These are phyloP conservation scores for Urosaurus nigricauda DNA, from an alignment of 2,797 vertebrate genomes.

Conservation along the genomic window DNA sequence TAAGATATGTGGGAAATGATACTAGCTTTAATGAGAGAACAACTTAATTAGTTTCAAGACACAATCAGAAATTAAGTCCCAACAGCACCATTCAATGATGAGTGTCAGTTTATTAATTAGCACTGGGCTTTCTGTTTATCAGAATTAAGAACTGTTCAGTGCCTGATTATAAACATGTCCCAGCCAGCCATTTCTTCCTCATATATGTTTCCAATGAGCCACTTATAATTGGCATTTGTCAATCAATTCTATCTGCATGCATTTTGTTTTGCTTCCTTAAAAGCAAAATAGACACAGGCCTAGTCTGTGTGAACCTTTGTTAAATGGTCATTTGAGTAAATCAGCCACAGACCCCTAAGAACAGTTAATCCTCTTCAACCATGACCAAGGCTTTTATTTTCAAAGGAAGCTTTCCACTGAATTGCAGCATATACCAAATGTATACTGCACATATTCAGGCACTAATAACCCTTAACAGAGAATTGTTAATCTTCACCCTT, in stretches of 20 bases:
- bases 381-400: background rate
- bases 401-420: background rate
- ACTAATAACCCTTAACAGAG: background rate
- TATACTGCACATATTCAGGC: background rate
- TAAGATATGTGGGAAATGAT: conserved; percentile 4
- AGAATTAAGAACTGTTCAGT: conserved; percentile 25
- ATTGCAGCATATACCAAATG: background rate
- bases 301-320: background rate
- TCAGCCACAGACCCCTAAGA: background rate
- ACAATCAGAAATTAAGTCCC: conserved; percentile 21
- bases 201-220: background rate
- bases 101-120: conserved; percentile 35
- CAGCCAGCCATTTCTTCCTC: background rate
- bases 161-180: conserved; percentile 21
- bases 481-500: background rate
- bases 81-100: conserved; percentile 14
- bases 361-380: background rate
- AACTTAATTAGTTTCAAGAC: conserved; percentile 25
- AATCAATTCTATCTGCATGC: background rate
- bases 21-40: conserved; percentile 12
- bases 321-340: background rate
- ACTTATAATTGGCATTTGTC: background rate
- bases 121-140: background rate
- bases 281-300: background rate
- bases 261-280: background rate